Evolutionary conservation across 1,140 invertebrate genomes (phyloP), one percentile per base, ranked within the genome.

Genomic region (Aphis gossypii): DNA sequence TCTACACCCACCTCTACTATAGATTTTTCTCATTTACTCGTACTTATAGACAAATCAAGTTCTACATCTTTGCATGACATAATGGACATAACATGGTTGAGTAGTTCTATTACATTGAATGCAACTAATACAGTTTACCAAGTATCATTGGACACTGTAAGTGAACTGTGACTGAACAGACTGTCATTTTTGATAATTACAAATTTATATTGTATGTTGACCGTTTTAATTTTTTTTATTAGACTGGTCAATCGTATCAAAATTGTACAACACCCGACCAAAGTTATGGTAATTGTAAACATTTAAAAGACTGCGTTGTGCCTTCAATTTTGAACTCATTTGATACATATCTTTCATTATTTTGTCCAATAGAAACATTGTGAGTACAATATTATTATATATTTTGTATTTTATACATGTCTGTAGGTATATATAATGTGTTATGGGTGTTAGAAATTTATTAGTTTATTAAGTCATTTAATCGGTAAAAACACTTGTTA

Each of bases 281-380:
- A 46, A n/a, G 20, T 2, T 30, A 30, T 44, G 92, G 92, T n/a
- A 86, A 14, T 25, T 93, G 92, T 93, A 93, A 93, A 93, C 92
- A 93, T 84, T 93, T 93, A 84, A 93, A 93, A 86, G 92, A 93
- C 92, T 93, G 92, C 23, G 48, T 83, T 41, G 82, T 84, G 23
- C 5, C 48, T 38, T 54, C 92, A 93, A 93, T 93, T 21, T 18
- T 93, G 25, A 51, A 44, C 41, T 93, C 92, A 44, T 86, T 93
- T 20, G 48, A 93, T 54, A 30, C 9, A 7, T 93, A 93, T 7
- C 38, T 93, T 51, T 14, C 92, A 54, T 23, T 93, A 8, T 93
- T 93, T 93, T 93, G 92, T 86, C 35, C 76, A 41, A 93, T 93
- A 54, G 82, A 86, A 86, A 56, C 21, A 86, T 41, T 86, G 76